Evolutionary conservation across 2,888 invertebrate genomes (phyloP).

Genomic region (Ceriagrion tenellum): DNA sequence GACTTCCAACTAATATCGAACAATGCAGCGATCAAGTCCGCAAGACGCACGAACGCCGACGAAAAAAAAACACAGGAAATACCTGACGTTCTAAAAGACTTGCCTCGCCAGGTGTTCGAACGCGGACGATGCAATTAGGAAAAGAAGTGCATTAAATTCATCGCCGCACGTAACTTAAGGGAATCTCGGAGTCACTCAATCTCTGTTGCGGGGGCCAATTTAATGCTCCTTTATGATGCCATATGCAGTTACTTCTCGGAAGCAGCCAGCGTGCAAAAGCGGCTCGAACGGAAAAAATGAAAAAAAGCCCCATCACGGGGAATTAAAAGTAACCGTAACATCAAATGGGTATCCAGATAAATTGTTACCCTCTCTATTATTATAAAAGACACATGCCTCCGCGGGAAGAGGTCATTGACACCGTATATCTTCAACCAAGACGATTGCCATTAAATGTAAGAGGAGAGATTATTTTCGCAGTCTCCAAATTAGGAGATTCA

Average conservation of each 20-base stretch:
- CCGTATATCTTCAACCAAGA: neutral
- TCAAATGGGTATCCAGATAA: neutral
- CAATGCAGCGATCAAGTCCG: too few relatives aligned
- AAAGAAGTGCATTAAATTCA: neutral
- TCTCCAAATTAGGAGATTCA: neutral
- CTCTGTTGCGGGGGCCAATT: neutral
- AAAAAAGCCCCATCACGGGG: neutral
- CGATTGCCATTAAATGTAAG: neutral
- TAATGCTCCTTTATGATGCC: neutral
- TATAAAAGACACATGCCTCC: neutral
- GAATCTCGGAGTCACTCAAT: neutral
- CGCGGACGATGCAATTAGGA: neutral
- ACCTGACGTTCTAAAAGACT: neutral
- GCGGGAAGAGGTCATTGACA: neutral
- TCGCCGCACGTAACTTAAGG: neutral
- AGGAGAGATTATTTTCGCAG: neutral
- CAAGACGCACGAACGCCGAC: neutral
- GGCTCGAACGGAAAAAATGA: neutral
- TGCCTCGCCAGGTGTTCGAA: constrained; percentile 8
- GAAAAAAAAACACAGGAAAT: neutral
- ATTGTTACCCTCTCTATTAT: neutral
- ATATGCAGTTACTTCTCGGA: neutral
- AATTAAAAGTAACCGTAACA: neutral
- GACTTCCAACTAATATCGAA: neutral
- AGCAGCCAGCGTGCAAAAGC: neutral